These are phyloP conservation scores for Stratiomys singularior DNA, from an alignment of 2,888 invertebrate genomes.

Conservation along the genomic window DNA sequence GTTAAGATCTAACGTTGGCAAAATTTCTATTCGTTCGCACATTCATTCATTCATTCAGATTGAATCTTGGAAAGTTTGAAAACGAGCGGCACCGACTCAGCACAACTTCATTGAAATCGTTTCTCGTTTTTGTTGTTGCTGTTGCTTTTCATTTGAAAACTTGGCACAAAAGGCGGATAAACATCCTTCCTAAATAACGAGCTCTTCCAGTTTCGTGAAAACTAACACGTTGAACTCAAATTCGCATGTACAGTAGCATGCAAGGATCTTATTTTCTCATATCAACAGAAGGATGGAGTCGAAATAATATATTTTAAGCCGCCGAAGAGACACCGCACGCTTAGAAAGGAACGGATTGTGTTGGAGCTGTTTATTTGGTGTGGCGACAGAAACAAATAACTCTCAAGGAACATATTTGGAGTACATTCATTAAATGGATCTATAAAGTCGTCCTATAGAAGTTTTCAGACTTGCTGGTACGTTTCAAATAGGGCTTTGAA, in stretches of 20 bases:
- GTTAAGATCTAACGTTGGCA: neutral
- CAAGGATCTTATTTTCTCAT: neutral
- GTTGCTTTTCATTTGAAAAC: conserved; percentile 12
- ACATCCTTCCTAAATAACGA: conserved; percentile 21
- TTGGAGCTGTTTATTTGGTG: neutral
- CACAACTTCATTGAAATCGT: too few relatives aligned
- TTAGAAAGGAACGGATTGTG: neutral
- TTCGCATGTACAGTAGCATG: too few relatives aligned
- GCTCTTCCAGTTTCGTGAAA: neutral
- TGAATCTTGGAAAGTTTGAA: neutral
- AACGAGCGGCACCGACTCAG: neutral
- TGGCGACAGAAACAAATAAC: conserved; percentile 32
- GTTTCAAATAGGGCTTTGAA: too few relatives aligned
- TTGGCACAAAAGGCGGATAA: neutral
- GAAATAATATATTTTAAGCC: neutral
- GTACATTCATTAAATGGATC: conserved; percentile 21
- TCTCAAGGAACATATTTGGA: neutral
- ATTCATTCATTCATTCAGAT: conserved; percentile 13
- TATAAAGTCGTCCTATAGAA: neutral
- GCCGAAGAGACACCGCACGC: too few relatives aligned
- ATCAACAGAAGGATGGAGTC: neutral
- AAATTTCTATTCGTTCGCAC: too few relatives aligned
- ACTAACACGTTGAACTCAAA: too few relatives aligned
- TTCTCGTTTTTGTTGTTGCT: too few relatives aligned
- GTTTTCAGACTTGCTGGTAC: neutral